Conservation (phyloP, 2,113 vertebrate genomes). For the Suricata suricatta region DNA sequence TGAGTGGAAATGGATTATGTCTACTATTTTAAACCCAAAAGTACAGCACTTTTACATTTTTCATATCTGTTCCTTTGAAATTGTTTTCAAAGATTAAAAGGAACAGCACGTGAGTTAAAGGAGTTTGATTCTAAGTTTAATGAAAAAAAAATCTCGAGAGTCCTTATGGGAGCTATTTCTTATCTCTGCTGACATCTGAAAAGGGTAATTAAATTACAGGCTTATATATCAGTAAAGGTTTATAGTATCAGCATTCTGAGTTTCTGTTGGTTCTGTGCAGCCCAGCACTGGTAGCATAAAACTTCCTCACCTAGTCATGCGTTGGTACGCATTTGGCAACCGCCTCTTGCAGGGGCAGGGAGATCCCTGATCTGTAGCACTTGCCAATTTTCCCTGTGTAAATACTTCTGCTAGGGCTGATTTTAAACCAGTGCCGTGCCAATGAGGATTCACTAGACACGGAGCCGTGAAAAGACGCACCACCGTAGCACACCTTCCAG, state of each 20-base stretch:
- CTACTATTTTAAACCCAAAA: background rate
- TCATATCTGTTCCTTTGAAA: background rate
- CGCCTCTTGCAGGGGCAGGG: fast-evolving
- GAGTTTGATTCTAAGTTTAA: background rate
- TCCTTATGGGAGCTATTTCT: background rate
- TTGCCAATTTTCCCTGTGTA: fast-evolving
- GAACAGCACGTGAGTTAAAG: background rate
- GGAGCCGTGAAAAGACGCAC: background rate
- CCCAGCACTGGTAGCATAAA: background rate
- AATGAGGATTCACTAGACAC: background rate
- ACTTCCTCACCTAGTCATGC: background rate
- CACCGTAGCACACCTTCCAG: fast-evolving
- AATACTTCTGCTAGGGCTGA: too few species aligned
- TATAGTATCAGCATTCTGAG: background rate
- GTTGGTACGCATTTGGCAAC: background rate
- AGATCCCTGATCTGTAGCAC: background rate
- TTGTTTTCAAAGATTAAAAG: background rate
- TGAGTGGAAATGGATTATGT: background rate
- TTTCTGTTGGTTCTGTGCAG: background rate
- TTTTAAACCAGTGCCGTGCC: background rate
- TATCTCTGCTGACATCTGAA: background rate
- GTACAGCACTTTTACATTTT: background rate
- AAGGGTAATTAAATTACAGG: background rate
- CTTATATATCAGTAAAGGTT: background rate
- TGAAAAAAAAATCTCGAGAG: background rate